phyloP scores from a whole-genome alignment of 2,797 vertebrate genomes.

The Crenuchus spilurus region DNA sequence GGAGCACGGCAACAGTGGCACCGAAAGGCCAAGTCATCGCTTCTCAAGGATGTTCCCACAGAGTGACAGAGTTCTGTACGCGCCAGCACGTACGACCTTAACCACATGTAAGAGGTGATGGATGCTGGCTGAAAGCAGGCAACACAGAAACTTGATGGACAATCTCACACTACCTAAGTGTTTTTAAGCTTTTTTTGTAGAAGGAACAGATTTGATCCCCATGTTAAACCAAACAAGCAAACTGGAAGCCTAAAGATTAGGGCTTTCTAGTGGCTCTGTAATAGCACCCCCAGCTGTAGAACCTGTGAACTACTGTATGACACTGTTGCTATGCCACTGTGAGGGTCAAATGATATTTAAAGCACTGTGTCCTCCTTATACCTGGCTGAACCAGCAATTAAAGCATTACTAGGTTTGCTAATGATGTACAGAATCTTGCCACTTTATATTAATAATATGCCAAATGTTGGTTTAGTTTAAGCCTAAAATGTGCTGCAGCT shows the following conservation, averaged over 20 bases:
- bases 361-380: not conserved
- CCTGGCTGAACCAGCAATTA: not conserved
- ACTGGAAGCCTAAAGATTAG: not conserved
- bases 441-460: too few species aligned
- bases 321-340: conserved; percentile 10
- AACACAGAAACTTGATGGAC: not conserved
- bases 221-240: not conserved
- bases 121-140: not conserved
- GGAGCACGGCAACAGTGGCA: conserved; percentile 42
- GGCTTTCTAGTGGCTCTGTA: conserved; percentile 42
- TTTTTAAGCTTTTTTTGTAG: not conserved
- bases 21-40: conserved; percentile 58
- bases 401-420: not conserved
- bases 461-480: too few species aligned
- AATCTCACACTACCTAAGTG: not conserved
- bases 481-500: too few species aligned
- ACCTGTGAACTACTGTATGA: conserved; percentile 44
- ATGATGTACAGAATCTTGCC: too few species aligned
- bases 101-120: conserved; percentile 31
- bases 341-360: not conserved
- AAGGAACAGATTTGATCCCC: not conserved
- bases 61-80: not conserved
- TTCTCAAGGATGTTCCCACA: conserved; percentile 52
- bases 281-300: conserved; percentile 56
- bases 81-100: not conserved